Percentiles rank a stretch among this genome's conserved stretches.
Evolutionary conservation across 2,113 vertebrate species (phyloP).

Genomic region (Solea solea): DNA sequence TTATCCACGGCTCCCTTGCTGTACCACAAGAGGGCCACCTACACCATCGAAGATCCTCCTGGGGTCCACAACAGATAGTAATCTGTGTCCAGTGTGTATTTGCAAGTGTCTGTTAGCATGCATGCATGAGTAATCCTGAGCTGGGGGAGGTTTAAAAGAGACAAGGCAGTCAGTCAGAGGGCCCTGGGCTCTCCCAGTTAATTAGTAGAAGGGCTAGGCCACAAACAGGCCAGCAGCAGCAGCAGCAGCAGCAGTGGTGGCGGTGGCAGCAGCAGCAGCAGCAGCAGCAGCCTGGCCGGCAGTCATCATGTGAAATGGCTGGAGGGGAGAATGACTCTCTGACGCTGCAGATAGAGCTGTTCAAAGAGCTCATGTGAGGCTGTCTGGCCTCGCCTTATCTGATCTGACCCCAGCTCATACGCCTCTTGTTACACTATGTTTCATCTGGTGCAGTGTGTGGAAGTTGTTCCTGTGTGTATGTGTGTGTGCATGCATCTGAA

Average conservation of each 20-base stretch:
- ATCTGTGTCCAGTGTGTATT: slow-evolving; percentile 44
- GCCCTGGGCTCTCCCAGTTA: slow-evolving; percentile 72
- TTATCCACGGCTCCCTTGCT: slow-evolving; percentile 21
- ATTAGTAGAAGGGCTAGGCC: slow-evolving; percentile 74
- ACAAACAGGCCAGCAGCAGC: slow-evolving; percentile 65
- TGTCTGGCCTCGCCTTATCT: slow-evolving; percentile 77
- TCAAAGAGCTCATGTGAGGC: slow-evolving; percentile 79
- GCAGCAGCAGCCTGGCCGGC: slow-evolving; percentile 50
- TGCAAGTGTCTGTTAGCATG: slow-evolving; percentile 66
- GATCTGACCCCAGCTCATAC: slow-evolving; percentile 74
- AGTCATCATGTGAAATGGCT: slow-evolving; percentile 74
- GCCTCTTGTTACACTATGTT: slow-evolving; percentile 65
- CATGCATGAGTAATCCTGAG: slow-evolving; percentile 74
- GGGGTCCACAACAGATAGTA: slow-evolving; percentile 56
- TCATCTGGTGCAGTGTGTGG: slow-evolving; percentile 57
- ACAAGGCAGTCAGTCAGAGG: slow-evolving; percentile 74
- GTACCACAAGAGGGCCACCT: slow-evolving; percentile 76
- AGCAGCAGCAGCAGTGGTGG: slow-evolving; percentile 46
- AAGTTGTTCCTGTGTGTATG: slow-evolving; percentile 14
- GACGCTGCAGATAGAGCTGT: slow-evolving; percentile 77
- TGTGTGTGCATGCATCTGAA: slow-evolving; percentile 14
- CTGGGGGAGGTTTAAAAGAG: slow-evolving; percentile 50
- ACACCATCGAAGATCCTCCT: slow-evolving; percentile 60
- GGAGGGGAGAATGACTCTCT: slow-evolving; percentile 69
- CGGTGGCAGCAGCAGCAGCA: slow-evolving; percentile 44